A percentile compares a stretch with the other conserved stretches of the same genome.
Evolutionary conservation across 2,113 vertebrate genomes (phyloP).

Genomic region (Delphinapterus leucas): DNA sequence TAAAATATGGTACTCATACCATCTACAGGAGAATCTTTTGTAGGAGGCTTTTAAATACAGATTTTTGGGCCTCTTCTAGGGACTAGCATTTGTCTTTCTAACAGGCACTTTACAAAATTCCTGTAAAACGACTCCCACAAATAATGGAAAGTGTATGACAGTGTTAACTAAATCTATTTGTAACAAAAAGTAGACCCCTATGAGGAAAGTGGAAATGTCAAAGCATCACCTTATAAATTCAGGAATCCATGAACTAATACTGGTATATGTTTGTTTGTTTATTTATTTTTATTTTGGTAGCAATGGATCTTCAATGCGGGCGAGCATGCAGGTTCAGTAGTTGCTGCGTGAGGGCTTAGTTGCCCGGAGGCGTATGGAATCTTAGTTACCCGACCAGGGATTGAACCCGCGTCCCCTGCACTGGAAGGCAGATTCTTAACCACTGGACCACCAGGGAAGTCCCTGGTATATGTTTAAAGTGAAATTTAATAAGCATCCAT

Average conservation of each 20-base stretch:
- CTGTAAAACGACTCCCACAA: neutral
- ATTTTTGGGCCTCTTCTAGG: neutral
- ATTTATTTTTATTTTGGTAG: no score
- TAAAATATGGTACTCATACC: neutral
- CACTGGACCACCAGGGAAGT: no score
- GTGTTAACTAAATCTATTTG: neutral
- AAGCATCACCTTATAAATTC: neutral
- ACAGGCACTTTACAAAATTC: neutral
- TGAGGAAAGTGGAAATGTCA: slow-evolving; percentile 1
- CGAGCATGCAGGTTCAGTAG: no score
- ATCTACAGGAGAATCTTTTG: neutral
- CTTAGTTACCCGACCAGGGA: no score
- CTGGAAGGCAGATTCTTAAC: no score
- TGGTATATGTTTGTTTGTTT: neutral
- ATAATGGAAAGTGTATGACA: neutral
- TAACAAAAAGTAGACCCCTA: slow-evolving; percentile 24
- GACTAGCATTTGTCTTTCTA: slow-evolving; percentile 31
- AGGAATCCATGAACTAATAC: neutral
- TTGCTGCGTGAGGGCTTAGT: no score
- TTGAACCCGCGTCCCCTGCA: no score
- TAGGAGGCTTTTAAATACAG: neutral
- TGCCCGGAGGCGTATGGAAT: no score
- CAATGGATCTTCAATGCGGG: no score
- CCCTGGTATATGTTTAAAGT: neutral
- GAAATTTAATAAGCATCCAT: neutral